Percentiles rank a stretch among this genome's conserved stretches.
Evolutionary conservation across 1,140 invertebrate species (phyloP).

Genomic region (Ostrea edulis): DNA sequence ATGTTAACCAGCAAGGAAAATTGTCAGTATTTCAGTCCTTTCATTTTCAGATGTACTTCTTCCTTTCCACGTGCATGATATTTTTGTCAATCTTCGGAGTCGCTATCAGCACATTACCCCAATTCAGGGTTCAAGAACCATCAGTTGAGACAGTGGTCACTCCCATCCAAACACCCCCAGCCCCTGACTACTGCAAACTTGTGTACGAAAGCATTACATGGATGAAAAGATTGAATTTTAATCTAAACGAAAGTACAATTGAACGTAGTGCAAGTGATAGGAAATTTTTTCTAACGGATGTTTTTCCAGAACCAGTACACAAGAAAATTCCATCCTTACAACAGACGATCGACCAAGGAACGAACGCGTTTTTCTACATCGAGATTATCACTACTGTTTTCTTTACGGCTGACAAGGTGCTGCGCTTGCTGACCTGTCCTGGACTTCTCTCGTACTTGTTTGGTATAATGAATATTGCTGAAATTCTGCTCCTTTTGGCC

Average conservation of each 20-base stretch:
- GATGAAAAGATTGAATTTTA: neutral
- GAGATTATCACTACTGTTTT: slow-evolving; percentile 2
- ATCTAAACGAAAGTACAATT: neutral
- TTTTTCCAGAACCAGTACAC: slow-evolving; percentile 17
- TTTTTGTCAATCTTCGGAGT: neutral
- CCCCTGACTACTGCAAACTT: slow-evolving; percentile 18
- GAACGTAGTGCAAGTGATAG: neutral
- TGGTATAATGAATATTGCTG: slow-evolving; percentile 44
- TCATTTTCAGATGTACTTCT: slow-evolving; percentile 5
- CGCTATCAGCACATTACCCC: neutral
- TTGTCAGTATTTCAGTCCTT: neutral
- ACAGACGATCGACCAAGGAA: neutral
- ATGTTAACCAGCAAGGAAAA: neutral
- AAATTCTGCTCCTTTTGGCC: slow-evolving; percentile 43
- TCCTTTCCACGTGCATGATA: neutral
- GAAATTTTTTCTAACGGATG: neutral
- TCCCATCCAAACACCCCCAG: neutral
- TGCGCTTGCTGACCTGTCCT: slow-evolving; percentile 44
- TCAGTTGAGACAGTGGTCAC: neutral
- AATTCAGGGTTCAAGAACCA: neutral
- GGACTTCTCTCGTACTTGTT: slow-evolving; percentile 1
- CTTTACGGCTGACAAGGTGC: slow-evolving; percentile 43
- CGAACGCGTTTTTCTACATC: neutral
- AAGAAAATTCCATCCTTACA: neutral
- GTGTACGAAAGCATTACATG: neutral